phyloP scores from a whole-genome alignment of 2,888 invertebrate species.

The Taenaris catops region DNA sequence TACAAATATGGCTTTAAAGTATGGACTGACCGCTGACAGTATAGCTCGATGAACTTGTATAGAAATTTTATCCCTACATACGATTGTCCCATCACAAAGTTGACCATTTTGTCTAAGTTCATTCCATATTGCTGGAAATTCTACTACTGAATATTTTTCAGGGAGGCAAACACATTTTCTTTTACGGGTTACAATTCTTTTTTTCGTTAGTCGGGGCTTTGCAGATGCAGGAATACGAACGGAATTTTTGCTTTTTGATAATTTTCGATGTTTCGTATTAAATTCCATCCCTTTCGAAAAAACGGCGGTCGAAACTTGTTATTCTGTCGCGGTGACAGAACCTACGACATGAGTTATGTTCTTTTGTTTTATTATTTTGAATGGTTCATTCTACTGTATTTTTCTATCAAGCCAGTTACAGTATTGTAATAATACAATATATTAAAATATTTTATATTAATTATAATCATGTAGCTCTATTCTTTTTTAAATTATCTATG shows the following conservation, averaged over 20 bases:
- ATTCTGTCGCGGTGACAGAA: slow-evolving; percentile 68
- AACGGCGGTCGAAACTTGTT: slow-evolving; percentile 75
- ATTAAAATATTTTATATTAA: too few relatives aligned
- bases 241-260: slow-evolving; percentile 76
- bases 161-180: slow-evolving; percentile 82
- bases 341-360: slow-evolving; percentile 38
- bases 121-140: slow-evolving; percentile 84
- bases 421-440: too few relatives aligned
- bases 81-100: slow-evolving; percentile 85
- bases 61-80: slow-evolving; percentile 80
- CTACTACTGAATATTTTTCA: slow-evolving; percentile 78
- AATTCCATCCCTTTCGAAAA: slow-evolving; percentile 79
- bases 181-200: slow-evolving; percentile 62
- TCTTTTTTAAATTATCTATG: too few relatives aligned
- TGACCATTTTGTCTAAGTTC: slow-evolving; percentile 83
- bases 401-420: slow-evolving; percentile 3
- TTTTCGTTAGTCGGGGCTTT: slow-evolving; percentile 65
- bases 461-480: too few relatives aligned
- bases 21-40: slow-evolving; percentile 85
- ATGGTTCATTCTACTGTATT: slow-evolving; percentile 12
- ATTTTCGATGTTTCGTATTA: slow-evolving; percentile 78
- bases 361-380: slow-evolving; percentile 44
- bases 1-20: slow-evolving; percentile 86
- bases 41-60: slow-evolving; percentile 85
- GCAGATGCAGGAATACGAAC: slow-evolving; percentile 64